These are phyloP conservation scores for Desmodus rotundus DNA, from an alignment of 2,113 vertebrate genomes.

Conservation along the genomic window DNA sequence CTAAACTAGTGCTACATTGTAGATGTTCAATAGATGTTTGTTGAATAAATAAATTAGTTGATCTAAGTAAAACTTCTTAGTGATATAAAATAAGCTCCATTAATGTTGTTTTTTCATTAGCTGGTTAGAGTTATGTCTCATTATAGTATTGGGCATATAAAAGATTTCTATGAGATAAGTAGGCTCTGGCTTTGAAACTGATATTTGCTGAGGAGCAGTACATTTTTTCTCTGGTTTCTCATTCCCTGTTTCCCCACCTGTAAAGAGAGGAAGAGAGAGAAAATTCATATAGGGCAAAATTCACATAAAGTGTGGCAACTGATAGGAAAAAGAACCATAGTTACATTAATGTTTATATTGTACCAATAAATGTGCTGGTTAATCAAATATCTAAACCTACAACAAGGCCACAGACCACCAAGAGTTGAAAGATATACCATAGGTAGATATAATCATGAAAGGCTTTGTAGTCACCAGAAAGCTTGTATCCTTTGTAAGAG, in stretches of 20 bases:
- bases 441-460: not conserved
- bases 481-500: not conserved
- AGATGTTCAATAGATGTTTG: not conserved
- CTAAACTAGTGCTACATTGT: not conserved
- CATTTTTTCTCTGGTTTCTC: not conserved
- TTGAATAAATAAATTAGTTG: not conserved
- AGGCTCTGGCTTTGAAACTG: not conserved
- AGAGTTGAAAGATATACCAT: not conserved
- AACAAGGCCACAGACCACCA: not conserved
- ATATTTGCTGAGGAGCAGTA: not conserved
- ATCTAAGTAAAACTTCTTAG: not conserved
- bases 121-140: not conserved
- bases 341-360: not conserved
- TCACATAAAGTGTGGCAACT: not conserved
- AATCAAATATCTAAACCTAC: not conserved
- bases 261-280: not conserved
- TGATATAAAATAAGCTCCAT: not conserved
- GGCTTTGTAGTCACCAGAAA: not conserved
- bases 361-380: not conserved
- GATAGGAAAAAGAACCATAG: not conserved
- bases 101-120: not conserved
- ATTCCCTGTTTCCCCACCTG: not conserved
- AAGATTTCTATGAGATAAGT: not conserved
- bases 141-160: not conserved
- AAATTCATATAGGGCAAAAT: not conserved